Base-by-base conservation (phyloP, 1,140 invertebrate genomes). In the Popillia japonica region DNA sequence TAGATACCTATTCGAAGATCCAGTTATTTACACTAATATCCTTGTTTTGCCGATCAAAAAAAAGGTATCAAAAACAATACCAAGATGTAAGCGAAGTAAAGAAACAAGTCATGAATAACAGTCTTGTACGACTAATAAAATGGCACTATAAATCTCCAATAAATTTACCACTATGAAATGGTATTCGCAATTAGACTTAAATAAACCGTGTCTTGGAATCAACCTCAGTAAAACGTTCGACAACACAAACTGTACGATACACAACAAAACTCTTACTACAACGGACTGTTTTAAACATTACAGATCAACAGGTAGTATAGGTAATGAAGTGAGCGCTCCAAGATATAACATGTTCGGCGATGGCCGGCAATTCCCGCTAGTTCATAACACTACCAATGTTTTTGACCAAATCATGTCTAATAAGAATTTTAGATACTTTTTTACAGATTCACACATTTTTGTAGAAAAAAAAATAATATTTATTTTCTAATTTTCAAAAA, bases 231-330 rank as follows among this genome's bases (percentile, higher is more conserved):
- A 68, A 68, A 68, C 61, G 20, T 68, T 68, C 61, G 27, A 34
- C 27, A 34, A 23, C 22, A 34, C 61, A 68, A 68, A 68, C 61
- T 68, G 61, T 68, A 34, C 61, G 61, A 68, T 68, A 68, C 61
- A 68, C 61, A 68, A 68, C 61, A 27, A 68, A 68, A 68, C 61
- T 68, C 61, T 68, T 68, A 68, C 61, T 68, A 34, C 61, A 68
- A 22, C 61, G 22, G 61, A 68, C 61, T 68, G 61, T 68, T 68
- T 68, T 27, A 68, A 68, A 22, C 61, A 68, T 68, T 68, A 27
- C 61, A 34, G 27, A 68, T 68, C 61, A 68, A 68, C 61, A 68
- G 61, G 61, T 68, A 68, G 61, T 68, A 68, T 68, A 68, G 61
- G 61, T 68, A 68, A 22, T 68, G 61, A 17, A 11, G 4, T 68